phyloP scores from a whole-genome alignment of 2,113 vertebrate species.

The Todiramphus saurophagus region DNA sequence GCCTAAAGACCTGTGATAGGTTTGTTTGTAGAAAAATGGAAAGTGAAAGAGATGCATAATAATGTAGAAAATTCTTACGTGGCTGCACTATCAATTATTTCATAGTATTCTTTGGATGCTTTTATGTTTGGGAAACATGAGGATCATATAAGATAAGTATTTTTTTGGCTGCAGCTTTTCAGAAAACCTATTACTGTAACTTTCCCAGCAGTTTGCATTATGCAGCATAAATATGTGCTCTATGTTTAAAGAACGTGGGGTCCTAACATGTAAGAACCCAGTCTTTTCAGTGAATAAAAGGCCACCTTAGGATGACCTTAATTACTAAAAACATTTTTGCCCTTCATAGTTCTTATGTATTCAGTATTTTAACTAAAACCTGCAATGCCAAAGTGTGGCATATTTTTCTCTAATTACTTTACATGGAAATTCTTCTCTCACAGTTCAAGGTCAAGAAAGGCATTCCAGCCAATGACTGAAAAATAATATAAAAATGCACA shows the following conservation, averaged over 20 bases:
- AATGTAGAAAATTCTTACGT: not conserved
- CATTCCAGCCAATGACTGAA: conserved; percentile 31
- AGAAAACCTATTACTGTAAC: not conserved
- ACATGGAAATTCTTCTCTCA: not conserved
- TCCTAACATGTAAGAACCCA: not conserved
- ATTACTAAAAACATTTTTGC: not conserved
- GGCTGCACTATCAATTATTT: not conserved
- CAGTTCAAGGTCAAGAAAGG: conserved; percentile 41
- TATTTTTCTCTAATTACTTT: conserved; percentile 26
- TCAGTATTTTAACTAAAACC: not conserved
- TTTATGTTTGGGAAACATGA: not conserved
- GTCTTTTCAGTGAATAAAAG: not conserved
- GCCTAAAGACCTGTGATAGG: not conserved
- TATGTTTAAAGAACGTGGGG: not conserved
- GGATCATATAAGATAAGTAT: not conserved
- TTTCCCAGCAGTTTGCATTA: not conserved
- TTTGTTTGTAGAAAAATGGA: not conserved
- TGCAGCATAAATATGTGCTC: not conserved
- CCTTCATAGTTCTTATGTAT: not conserved
- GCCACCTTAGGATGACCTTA: not conserved
- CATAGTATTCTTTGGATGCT: not conserved
- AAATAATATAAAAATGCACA: conserved; percentile 45
- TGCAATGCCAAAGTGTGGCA: not conserved
- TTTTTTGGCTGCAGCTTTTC: not conserved
- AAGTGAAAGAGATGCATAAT: not conserved